Conservation (phyloP, 2,797 vertebrate genomes). For the Australoheros facetus region DNA sequence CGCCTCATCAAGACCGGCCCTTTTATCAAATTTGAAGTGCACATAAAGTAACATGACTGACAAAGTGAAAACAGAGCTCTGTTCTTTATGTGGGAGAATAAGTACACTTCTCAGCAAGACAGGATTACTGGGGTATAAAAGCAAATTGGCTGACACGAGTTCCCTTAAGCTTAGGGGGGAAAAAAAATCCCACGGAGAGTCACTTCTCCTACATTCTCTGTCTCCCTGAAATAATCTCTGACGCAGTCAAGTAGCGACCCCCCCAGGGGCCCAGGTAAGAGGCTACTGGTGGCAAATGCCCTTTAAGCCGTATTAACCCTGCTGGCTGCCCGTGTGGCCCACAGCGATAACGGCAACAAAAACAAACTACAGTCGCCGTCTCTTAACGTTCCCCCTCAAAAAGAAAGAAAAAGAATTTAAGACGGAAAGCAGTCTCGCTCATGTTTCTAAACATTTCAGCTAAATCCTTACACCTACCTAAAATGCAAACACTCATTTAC, state of each 20-base stretch:
- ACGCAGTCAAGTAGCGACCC: conserved; percentile 42
- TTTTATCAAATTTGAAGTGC: conserved; percentile 6
- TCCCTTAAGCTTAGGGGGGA: conserved; percentile 32
- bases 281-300: conserved; percentile 61
- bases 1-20: background rate
- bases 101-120: conserved; percentile 37
- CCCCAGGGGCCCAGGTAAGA: conserved; percentile 66
- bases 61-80: conserved; percentile 29
- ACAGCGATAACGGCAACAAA: conserved; percentile 64
- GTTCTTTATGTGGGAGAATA: conserved; percentile 23
- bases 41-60: conserved; percentile 13
- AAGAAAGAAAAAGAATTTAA: conserved; percentile 41
- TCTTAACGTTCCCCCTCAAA: conserved; percentile 8
- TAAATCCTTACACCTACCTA: conserved; percentile 50
- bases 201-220: conserved; percentile 29
- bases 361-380: conserved; percentile 38
- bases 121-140: conserved; percentile 58
- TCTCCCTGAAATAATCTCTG: conserved; percentile 56
- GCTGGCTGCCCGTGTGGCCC: conserved; percentile 58
- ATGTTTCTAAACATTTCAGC: conserved; percentile 41
- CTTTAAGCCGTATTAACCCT: conserved; percentile 70
- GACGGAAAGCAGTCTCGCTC: conserved; percentile 30
- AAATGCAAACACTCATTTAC: conserved; percentile 42
- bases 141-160: conserved; percentile 61
- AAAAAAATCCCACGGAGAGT: conserved; percentile 25